phyloP scores from a whole-genome alignment of 23 tunicate species.

The Botrylloides violaceus region DNA sequence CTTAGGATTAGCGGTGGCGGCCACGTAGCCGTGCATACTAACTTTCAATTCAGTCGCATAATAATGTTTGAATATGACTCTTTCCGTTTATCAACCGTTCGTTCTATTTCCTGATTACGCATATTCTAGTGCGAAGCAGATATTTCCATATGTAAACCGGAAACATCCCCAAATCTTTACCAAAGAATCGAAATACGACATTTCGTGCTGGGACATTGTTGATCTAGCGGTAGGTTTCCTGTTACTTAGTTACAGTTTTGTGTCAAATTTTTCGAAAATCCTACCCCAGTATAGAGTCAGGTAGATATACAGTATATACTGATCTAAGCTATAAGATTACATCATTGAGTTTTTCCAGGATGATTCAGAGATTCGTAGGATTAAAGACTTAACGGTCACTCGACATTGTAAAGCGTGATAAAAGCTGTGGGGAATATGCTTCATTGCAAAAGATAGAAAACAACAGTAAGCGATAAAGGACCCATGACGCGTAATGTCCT shows the following conservation, averaged over 20 bases:
- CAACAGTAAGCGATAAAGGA: neutral
- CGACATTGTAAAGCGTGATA: neutral
- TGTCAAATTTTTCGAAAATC: neutral
- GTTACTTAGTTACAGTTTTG: neutral
- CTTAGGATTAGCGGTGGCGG: too few relatives aligned
- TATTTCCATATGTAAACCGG: too few relatives aligned
- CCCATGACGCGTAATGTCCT: constrained; percentile 3
- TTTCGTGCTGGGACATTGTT: too few relatives aligned
- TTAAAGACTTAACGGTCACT: constrained; percentile 1
- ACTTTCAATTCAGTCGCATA: too few relatives aligned
- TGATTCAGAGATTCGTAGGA: neutral
- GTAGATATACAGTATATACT: too few relatives aligned
- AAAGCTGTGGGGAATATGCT: neutral
- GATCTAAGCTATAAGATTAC: neutral
- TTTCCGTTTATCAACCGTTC: too few relatives aligned
- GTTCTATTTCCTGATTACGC: too few relatives aligned
- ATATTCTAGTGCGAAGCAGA: too few relatives aligned
- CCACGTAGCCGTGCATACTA: too few relatives aligned
- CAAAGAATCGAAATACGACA: too few relatives aligned
- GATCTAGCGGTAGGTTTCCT: neutral
- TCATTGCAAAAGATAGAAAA: neutral
- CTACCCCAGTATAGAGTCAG: neutral
- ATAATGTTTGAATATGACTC: too few relatives aligned
- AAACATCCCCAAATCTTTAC: too few relatives aligned
- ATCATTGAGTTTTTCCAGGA: neutral